Evolutionary conservation across 2,888 invertebrate genomes (phyloP), one percentile per base, ranked within the genome.

Genomic region (Chrysodeixis includens): DNA sequence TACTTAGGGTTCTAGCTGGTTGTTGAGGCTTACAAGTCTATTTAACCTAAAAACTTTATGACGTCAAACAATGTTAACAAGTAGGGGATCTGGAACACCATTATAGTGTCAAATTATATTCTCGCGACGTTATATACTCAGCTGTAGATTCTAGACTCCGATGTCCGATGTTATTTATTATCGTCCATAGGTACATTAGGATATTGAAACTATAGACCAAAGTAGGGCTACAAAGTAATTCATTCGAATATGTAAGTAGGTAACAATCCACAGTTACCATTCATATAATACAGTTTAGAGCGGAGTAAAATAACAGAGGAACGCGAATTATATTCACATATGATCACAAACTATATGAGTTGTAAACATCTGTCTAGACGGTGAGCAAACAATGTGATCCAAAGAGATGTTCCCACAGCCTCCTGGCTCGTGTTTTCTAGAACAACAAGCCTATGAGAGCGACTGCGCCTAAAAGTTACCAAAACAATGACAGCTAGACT

Each of bases 291-390:
- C 12, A 1, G 35, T 35, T 14, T 35, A 5, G 35, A 65, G 18
- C 22, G 51, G 7, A 46, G 18, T 52, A 56, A n/a, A 66, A 73
- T 46, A 56, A 5, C 40, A n/a, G 5, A 40, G 40, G 6, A 40
- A 40, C 5, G n/a, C 40, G n/a, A 40, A 40, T 40, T n/a, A n/a
- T 40, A n/a, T n/a, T 40, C 40, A 40, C 40, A 40, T n/a, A 5
- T n/a, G 40, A 40, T n/a, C 18, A 49, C 46, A 20, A 59, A 57
- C 53, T 30, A 52, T 70, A 58, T 55, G 54, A 60, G 51, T 60
- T 60, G 56, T 49, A 58, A 64, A 66, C 57, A 55, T 18, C n/a
- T 54, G 78, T 57, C 81, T 77, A 80, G 81, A 78, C 81, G 54
- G 22, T 68, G 18, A 35, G 58, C 62, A 74, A 78, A 82, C 73